A percentile compares a stretch with the other conserved stretches of the same genome.
Evolutionary conservation across 2,113 vertebrate genomes (phyloP).

Genomic region (Diadophis punctatus): DNA sequence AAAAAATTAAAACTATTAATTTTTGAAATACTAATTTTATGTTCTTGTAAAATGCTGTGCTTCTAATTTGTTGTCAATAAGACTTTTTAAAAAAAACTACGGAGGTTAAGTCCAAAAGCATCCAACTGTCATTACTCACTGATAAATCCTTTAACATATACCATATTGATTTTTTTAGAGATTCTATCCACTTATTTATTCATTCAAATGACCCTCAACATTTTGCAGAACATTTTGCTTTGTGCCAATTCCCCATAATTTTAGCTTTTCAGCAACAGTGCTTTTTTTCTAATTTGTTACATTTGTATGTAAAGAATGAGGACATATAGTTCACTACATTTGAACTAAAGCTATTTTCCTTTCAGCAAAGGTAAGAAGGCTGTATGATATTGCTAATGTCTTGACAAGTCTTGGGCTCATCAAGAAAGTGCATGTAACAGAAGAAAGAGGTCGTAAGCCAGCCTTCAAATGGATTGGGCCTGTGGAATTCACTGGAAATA

Average conservation of each 20-base stretch:
- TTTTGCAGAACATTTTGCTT: background rate
- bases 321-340: background rate
- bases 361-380: constrained; percentile 87
- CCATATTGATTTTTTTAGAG: background rate
- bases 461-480: constrained; percentile 94
- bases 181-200: background rate
- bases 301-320: background rate
- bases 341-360: constrained; percentile 25
- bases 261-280: background rate
- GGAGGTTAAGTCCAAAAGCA: background rate
- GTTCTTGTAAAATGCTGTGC: background rate
- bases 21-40: background rate
- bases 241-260: background rate
- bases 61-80: background rate
- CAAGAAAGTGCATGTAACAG: constrained; percentile 85
- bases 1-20: background rate
- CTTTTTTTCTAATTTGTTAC: background rate
- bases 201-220: background rate
- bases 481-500: constrained; percentile 70
- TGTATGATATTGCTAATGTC: constrained; percentile 94
- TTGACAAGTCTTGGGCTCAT: constrained; percentile 88
- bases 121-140: background rate
- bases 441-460: constrained; percentile 85
- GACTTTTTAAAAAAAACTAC: background rate
- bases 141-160: background rate